Evolutionary conservation across 2,888 invertebrate genomes (phyloP), one percentile per base, ranked within the genome.

Genomic region (Rhodophaea formosa): DNA sequence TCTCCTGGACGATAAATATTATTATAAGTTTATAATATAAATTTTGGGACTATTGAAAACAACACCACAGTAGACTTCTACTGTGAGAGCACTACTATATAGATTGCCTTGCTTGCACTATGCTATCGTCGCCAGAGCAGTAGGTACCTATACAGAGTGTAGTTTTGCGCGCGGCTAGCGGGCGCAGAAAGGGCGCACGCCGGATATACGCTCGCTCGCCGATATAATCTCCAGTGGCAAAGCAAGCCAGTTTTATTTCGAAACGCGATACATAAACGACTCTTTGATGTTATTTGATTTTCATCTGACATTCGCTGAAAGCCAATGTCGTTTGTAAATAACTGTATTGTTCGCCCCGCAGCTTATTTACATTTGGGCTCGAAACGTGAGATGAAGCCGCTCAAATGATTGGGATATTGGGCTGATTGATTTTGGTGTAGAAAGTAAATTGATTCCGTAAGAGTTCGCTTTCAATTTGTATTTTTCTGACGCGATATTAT

Each of bases 291-390:
- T 65, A 62, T 63, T 69, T 65, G 47, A 68, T 71, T 76, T 68
- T 70, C 63, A 67, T 70, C 74, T 73, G 72, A 72, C 72, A 72
- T 74, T 74, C 66, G 62, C 61, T 69, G 69, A 70, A 71, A 66
- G 70, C 61, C 68, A 62, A 71, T 68, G 62, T 64, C 65, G 62
- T 64, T 57, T 62, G 64, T 67, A 69, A 68, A 69, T 64, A 67
- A 63, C 59, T 58, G 62, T 61, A 64, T 62, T 66, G 66, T 69
- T 64, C 59, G 53, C 16, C 55, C 55, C 60, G 56, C 42, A 47
- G 46, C 47, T 47, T 56, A 56, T 56, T 56, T 56, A 51, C 49
- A 43, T 56, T 49, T 30, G 29, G 42, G 49, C 47, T 46, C 17
- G 49, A 49, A 56, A 56, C 49, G 49, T 56, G 56, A 56, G 56